phyloP scores from a whole-genome alignment of 2,113 vertebrate species.

The Emydocephalus ijimae region DNA sequence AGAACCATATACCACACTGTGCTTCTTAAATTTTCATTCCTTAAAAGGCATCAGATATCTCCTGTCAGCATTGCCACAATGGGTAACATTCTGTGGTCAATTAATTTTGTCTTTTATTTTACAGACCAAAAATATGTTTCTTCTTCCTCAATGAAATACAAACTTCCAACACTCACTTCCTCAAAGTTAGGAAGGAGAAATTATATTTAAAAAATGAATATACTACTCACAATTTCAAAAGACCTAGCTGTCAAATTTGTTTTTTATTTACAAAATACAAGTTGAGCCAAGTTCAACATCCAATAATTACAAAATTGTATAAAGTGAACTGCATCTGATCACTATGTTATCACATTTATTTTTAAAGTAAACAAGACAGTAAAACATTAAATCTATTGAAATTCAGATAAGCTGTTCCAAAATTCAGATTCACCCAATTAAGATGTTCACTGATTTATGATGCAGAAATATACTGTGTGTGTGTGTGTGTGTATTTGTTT shows the following conservation, averaged over 20 bases:
- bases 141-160: background rate
- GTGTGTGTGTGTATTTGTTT: no score
- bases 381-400: background rate
- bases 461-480: background rate
- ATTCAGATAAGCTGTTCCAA: background rate
- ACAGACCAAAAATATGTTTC: background rate
- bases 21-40: background rate
- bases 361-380: background rate
- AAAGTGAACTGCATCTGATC: background rate
- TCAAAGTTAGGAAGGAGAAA: background rate
- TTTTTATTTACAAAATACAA: conserved; percentile 8
- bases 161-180: background rate
- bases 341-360: background rate
- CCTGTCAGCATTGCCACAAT: background rate
- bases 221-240: conserved; percentile 26
- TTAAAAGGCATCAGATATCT: background rate
- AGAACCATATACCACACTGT: background rate
- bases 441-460: background rate
- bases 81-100: background rate
- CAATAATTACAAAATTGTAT: conserved; percentile 7
- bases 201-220: background rate
- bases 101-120: background rate
- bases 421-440: background rate
- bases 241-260: conserved; percentile 20
- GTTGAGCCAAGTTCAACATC: conserved; percentile 14